phyloP scores from a whole-genome alignment of 2,888 invertebrate genomes.

The Stegophylla sp. region DNA sequence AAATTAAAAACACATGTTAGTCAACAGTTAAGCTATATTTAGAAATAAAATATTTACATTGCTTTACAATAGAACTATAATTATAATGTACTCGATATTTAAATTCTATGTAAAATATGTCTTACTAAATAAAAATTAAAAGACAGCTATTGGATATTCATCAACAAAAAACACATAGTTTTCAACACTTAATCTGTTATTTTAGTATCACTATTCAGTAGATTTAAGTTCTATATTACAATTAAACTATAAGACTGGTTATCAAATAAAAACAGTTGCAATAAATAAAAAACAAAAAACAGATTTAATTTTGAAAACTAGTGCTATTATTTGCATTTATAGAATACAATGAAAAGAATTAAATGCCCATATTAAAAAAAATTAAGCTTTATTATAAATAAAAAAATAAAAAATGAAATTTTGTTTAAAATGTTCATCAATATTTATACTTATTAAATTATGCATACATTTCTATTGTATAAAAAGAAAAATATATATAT shows the following conservation, averaged over 20 bases:
- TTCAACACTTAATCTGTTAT: slow-evolving; percentile 39
- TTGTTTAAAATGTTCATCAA: neutral
- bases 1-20: no score
- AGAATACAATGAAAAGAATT: slow-evolving; percentile 52
- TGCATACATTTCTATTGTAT: neutral
- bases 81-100: neutral
- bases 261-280: neutral
- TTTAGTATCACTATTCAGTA: neutral
- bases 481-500: neutral
- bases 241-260: neutral
- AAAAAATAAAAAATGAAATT: no score
- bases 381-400: neutral
- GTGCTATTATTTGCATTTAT: slow-evolving; percentile 9
- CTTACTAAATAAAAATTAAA: slow-evolving; percentile 19
- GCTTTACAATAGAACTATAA: slow-evolving; percentile 28
- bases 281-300: slow-evolving; percentile 21
- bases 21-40: neutral
- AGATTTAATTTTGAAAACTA: slow-evolving; percentile 35
- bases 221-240: neutral
- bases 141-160: slow-evolving; percentile 54
- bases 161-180: slow-evolving; percentile 42
- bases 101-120: neutral
- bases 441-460: neutral
- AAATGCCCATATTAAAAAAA: slow-evolving; percentile 43
- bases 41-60: neutral